Evolutionary conservation across 2,888 invertebrate genomes (phyloP).

Genomic region (Xanthorhoe designata): DNA sequence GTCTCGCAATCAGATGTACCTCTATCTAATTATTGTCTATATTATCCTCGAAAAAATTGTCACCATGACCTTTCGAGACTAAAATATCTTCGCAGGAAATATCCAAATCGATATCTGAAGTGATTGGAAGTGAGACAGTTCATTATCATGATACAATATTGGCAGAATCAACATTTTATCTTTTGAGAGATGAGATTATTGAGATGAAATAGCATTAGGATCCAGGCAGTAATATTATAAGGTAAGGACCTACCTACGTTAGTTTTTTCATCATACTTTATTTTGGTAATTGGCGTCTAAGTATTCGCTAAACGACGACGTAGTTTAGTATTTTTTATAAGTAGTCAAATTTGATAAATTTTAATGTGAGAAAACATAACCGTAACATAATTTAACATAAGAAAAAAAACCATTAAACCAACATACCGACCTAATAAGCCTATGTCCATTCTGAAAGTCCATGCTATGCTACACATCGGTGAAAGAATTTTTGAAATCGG

Average conservation of each 20-base stretch:
- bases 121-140: slow-evolving; percentile 12
- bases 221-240: background rate
- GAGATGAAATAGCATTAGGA: slow-evolving; percentile 9
- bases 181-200: slow-evolving; percentile 34
- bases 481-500: too few species aligned
- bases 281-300: too few species aligned
- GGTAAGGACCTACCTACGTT: too few species aligned
- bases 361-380: too few species aligned
- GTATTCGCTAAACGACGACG: too few species aligned
- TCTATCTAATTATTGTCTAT: too few species aligned
- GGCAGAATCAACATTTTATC: slow-evolving; percentile 22
- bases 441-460: too few species aligned
- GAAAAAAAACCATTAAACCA: background rate
- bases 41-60: slow-evolving; percentile 28
- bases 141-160: slow-evolving; percentile 35
- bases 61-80: slow-evolving; percentile 25
- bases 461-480: too few species aligned
- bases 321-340: too few species aligned
- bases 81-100: background rate
- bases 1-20: slow-evolving; percentile 33
- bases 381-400: too few species aligned
- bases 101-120: slow-evolving; percentile 15
- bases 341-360: too few species aligned
- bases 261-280: too few species aligned
- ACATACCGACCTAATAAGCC: slow-evolving; percentile 2